Conservation (phyloP, 2,888 invertebrate species). For the Loripinus fragilis region DNA sequence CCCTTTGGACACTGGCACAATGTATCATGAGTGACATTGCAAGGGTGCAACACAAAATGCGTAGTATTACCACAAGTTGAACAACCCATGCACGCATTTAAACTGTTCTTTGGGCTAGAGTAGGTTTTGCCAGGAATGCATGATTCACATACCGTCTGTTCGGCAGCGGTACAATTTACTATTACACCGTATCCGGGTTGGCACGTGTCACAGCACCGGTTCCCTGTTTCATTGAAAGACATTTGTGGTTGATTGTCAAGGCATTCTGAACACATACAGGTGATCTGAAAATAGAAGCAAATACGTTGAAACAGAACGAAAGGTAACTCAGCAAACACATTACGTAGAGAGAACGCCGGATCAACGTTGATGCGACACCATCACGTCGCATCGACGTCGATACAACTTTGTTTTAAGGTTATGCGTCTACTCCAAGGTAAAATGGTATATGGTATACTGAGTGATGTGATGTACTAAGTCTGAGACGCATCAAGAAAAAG, state of each 20-base stretch:
- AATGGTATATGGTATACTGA: too few relatives aligned
- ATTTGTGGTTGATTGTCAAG: constrained; percentile 40
- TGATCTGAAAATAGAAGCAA: constrained; percentile 17
- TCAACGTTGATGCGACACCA: too few relatives aligned
- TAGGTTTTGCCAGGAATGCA: constrained; percentile 74
- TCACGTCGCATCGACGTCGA: too few relatives aligned
- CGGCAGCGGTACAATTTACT: constrained; percentile 64
- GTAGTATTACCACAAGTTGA: constrained; percentile 71
- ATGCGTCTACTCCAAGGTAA: too few relatives aligned
- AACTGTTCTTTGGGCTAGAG: constrained; percentile 62
- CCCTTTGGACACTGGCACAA: constrained; percentile 77
- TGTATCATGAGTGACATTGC: constrained; percentile 79
- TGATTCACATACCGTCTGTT: constrained; percentile 70
- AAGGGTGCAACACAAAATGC: constrained; percentile 63
- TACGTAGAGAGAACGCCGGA: too few relatives aligned
- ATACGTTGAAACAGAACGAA: too few relatives aligned
- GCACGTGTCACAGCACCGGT: constrained; percentile 74
- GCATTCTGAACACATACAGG: constrained; percentile 30
- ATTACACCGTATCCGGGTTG: constrained; percentile 71
- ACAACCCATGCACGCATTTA: constrained; percentile 69
- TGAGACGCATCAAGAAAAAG: too few relatives aligned
- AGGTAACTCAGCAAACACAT: too few relatives aligned
- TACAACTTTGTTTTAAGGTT: too few relatives aligned
- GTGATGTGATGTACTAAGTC: too few relatives aligned
- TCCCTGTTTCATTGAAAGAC: constrained; percentile 39